phyloP scores from a whole-genome alignment of 2,113 vertebrate species.

The Shinisaurus crocodilurus region DNA sequence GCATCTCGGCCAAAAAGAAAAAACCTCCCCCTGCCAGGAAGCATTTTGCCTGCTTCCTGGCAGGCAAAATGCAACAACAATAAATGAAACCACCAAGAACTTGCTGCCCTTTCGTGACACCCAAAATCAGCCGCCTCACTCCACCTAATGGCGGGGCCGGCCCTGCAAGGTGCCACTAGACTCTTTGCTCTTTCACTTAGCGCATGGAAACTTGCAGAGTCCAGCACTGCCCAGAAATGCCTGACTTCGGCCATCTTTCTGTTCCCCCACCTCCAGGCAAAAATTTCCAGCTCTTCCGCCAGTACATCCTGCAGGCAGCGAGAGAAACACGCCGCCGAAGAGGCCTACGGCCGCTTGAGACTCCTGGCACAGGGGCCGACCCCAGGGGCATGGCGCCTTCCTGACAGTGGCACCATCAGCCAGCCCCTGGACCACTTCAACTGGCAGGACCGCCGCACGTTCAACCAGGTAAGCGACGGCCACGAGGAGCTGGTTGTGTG shows the following conservation, averaged over 20 bases:
- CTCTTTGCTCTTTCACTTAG: too few relatives aligned
- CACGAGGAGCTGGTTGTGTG: neutral
- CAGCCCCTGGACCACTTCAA: conserved; percentile 86
- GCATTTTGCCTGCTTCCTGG: too few relatives aligned
- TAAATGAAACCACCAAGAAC: neutral
- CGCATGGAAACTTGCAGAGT: too few relatives aligned
- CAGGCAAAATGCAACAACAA: too few relatives aligned
- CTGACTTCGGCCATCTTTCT: neutral
- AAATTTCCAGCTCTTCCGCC: conserved; percentile 70
- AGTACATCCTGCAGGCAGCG: conserved; percentile 58
- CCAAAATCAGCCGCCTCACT: too few relatives aligned
- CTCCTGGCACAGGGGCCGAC: neutral
- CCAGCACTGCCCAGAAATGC: neutral
- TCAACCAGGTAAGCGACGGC: conserved; percentile 78
- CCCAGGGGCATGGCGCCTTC: neutral
- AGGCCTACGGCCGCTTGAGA: neutral
- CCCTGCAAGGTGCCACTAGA: too few relatives aligned
- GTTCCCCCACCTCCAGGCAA: conserved; percentile 53
- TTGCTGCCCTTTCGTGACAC: neutral
- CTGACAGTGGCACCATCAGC: conserved; percentile 51
- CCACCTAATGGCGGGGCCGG: too few relatives aligned
- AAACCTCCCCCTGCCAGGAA: too few relatives aligned
- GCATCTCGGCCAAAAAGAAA: too few relatives aligned
- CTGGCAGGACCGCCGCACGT: conserved; percentile 55
- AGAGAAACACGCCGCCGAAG: conserved; percentile 59